Base-by-base conservation (phyloP, 2,888 invertebrate genomes). In the Arctia plantaginis region DNA sequence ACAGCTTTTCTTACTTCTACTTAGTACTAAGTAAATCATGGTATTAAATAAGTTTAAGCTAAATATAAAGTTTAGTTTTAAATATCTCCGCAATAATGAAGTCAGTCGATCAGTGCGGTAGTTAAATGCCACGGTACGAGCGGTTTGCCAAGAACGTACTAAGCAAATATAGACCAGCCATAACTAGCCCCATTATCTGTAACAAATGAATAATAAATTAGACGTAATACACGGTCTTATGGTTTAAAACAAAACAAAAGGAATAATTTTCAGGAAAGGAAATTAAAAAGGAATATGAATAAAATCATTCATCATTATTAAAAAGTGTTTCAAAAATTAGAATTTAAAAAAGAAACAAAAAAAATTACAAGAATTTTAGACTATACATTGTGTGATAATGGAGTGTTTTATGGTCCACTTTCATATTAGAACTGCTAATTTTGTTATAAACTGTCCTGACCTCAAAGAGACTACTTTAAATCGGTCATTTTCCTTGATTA, bases 101-200 rank as follows among this genome's bases (percentile, higher is more conserved):
- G 23, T 41, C 27, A 41, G 59, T 47, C 30, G 30, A 41, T 69
- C 30, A 51, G 41, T 33, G 23, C 47, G 7, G 13, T n/a, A 74
- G 74, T 89, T 94, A 95, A 82, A 98, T 96, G 80, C 97, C 97
- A 88, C 97, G 97, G 94, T 98, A 98, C 39, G 97, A 96, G 81
- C 97, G 97, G 87, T 97, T 97, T 51, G 98, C 98, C 84, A 98
- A 96, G 85, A 98, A 96, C 44, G 98, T 97, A 89, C 98, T 98
- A 69, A 98, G 85, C 66, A 98, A 94, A 90, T 98, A 98, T 1
- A 98, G 93, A 1, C 93, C 96, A 6, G 97, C 93, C 89, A 98
- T 96, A 30, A 98, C 96, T 27, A 98, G 91, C 23, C 98, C 98
- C 91, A 98, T 96, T 67, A 98, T 95, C 98, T 98, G 96, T 81